These are phyloP conservation scores for Zaprionus obscuricornis DNA, from an alignment of 2,888 invertebrate genomes.

Conservation along the genomic window DNA sequence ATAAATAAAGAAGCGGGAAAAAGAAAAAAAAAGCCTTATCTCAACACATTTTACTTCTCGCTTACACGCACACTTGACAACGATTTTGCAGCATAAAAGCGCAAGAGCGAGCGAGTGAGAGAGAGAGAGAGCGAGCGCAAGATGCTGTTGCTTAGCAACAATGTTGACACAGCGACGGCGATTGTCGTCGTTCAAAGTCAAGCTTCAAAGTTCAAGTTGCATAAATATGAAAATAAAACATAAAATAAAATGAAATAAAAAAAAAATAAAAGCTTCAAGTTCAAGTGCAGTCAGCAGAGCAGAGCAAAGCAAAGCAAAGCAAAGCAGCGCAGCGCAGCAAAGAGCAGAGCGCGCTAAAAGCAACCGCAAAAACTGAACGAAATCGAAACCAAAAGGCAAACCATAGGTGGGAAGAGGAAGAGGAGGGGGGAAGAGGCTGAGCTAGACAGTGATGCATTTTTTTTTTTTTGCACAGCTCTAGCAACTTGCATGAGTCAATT, in stretches of 20 bases:
- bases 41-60: not conserved
- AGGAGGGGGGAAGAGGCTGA: not conserved
- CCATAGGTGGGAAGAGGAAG: not conserved
- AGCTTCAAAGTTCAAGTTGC: conserved; percentile 30
- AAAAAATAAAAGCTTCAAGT: conserved; percentile 30
- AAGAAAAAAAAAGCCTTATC: not conserved
- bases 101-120: too few species aligned
- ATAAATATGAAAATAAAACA: too few species aligned
- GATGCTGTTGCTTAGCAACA: conserved; percentile 9
- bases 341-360: too few species aligned
- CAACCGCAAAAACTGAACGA: conserved; percentile 48
- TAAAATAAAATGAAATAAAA: too few species aligned
- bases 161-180: conserved; percentile 15
- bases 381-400: conserved; percentile 44
- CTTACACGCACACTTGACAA: not conserved
- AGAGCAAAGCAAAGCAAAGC: not conserved
- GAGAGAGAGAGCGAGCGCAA: not conserved
- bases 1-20: too few species aligned
- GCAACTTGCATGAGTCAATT: conserved; percentile 39
- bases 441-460: conserved; percentile 32
- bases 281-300: conserved; percentile 37
- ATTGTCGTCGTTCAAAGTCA: too few species aligned
- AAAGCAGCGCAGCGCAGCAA: conserved; percentile 40
- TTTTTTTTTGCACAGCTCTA: not conserved
- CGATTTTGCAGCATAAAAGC: too few species aligned